Evolutionary conservation across 2,797 vertebrate genomes (phyloP).

Genomic region (Manis pentadactyla): DNA sequence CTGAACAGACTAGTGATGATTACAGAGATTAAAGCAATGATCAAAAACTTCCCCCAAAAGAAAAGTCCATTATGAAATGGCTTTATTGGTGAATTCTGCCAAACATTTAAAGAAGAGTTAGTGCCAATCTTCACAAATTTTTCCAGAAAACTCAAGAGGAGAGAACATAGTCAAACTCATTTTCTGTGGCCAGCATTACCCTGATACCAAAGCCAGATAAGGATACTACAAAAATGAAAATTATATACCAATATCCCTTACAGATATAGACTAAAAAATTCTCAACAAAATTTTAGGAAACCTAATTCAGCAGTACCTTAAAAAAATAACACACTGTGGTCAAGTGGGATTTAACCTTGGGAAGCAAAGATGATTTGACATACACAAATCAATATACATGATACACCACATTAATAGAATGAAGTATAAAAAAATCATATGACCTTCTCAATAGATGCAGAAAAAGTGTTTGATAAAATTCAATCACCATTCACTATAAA

Average conservation of each 20-base stretch:
- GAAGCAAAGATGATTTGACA: not conserved
- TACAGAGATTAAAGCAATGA: not conserved
- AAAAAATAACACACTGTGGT: too few relatives aligned
- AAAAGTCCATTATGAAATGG: too few relatives aligned
- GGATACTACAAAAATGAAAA: too few relatives aligned
- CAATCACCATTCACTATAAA: not conserved
- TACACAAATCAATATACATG: not conserved
- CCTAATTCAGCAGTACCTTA: not conserved
- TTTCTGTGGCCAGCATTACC: too few relatives aligned
- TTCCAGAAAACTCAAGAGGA: too few relatives aligned
- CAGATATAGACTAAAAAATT: not conserved
- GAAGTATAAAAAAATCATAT: not conserved
- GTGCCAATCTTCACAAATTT: too few relatives aligned
- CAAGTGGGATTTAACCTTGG: too few relatives aligned
- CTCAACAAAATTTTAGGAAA: not conserved
- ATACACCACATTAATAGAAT: not conserved
- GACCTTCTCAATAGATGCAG: not conserved
- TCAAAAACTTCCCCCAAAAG: too few relatives aligned
- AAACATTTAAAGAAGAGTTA: too few relatives aligned
- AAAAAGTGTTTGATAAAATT: not conserved
- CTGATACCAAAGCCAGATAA: too few relatives aligned
- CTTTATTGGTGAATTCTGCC: too few relatives aligned
- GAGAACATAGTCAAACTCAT: too few relatives aligned
- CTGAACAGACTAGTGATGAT: not conserved
- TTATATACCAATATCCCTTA: not conserved